Conservation (phyloP, 2,113 vertebrate species). For the Callocephalon fimbriatum region DNA sequence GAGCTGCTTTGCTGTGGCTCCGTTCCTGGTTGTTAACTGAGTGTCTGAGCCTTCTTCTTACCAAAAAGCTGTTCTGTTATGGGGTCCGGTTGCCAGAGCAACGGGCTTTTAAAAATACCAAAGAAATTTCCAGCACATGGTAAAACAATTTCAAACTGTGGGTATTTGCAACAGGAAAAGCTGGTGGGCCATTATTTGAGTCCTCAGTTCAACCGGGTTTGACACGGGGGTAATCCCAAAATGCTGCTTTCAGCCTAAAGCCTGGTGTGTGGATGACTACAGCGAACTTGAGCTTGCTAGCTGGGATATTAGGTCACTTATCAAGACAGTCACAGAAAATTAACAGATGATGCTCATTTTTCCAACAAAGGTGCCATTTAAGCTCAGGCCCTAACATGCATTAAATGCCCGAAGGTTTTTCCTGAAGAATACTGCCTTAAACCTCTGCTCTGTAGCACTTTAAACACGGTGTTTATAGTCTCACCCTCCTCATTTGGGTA, state of each 20-base stretch:
- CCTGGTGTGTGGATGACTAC: background rate
- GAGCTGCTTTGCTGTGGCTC: background rate
- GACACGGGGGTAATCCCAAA: background rate
- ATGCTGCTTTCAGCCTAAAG: background rate
- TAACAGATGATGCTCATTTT: background rate
- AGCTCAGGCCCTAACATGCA: background rate
- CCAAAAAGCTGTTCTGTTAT: background rate
- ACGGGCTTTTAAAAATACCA: conserved; percentile 47
- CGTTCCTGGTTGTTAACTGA: background rate
- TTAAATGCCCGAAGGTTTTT: background rate
- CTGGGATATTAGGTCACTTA: background rate
- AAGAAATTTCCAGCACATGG: conserved; percentile 11
- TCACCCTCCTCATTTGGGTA: background rate
- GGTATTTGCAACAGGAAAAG: background rate
- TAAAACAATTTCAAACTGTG: conserved; percentile 28
- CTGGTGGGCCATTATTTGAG: background rate
- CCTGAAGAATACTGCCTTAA: background rate
- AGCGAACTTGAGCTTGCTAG: background rate
- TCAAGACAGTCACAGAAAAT: background rate
- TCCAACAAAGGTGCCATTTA: background rate
- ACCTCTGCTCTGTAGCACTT: background rate
- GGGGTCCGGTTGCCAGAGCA: conserved; percentile 14
- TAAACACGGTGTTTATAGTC: background rate
- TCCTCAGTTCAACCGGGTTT: background rate
- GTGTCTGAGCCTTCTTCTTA: background rate